Evolutionary conservation across 2,888 invertebrate species (phyloP).

Genomic region (Ischnus inquisitorius): DNA sequence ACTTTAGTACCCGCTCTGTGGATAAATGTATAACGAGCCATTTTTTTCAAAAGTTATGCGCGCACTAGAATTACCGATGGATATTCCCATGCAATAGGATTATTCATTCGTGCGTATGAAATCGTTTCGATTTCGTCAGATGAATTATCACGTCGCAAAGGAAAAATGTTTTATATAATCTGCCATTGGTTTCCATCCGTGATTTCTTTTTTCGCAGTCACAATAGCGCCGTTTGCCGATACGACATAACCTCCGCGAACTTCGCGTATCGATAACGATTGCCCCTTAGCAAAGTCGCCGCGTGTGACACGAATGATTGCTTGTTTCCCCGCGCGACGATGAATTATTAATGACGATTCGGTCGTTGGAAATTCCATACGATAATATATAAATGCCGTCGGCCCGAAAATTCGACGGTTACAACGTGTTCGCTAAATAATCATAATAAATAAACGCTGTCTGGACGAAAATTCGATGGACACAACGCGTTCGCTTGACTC

Average conservation of each 20-base stretch:
- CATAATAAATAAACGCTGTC: no score
- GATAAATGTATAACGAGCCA: background rate
- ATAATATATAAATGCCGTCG: no score
- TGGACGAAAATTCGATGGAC: no score
- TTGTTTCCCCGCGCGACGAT: background rate
- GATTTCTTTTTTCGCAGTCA: background rate
- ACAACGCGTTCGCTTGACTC: no score
- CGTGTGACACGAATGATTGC: background rate
- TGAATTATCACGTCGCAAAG: background rate
- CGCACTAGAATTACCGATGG: background rate
- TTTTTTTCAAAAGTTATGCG: background rate
- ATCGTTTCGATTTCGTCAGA: background rate
- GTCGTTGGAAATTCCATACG: background rate
- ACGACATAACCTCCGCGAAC: background rate
- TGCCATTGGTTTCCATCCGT: background rate
- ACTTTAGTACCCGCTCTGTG: slow-evolving; percentile 1
- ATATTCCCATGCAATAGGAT: background rate
- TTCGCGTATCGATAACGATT: background rate
- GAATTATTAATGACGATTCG: background rate
- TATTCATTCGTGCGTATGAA: background rate
- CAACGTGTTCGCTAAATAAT: no score
- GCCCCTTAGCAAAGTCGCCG: background rate
- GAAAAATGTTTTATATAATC: background rate
- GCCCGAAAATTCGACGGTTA: no score
- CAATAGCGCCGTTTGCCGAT: background rate